Evolutionary conservation across 2,113 vertebrate species (phyloP), one percentile per base, ranked within the genome.

Genomic region (Sander vitreus): DNA sequence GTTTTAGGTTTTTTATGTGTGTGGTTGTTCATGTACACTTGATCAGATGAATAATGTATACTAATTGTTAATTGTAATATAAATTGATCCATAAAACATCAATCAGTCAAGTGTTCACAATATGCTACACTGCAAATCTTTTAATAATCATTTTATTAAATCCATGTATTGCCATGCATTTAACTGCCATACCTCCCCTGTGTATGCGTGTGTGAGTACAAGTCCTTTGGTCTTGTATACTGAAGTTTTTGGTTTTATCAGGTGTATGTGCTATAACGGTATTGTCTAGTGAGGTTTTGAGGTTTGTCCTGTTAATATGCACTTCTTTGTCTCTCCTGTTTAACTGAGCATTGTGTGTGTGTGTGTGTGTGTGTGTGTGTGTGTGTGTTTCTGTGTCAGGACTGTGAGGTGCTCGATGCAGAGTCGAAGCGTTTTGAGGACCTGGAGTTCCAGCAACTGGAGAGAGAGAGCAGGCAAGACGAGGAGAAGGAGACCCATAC

Each of bases 341-440:
- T 67, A 50, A 25, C 15, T 66, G 23, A 59, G 21, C 14, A 33
- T 76, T 64, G 8, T 59, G 30, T 73, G 4, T 33, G n/a, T n/a
- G n/a, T n/a, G n/a, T n/a, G n/a, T 59, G 5, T 86, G 23, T 59
- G 4, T 86, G 23, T 79, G 39, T n/a, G n/a, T n/a, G n/a, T n/a
- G n/a, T n/a, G n/a, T n/a, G n/a, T 78, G 66, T 71, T 63, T 81
- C 30, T 89, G 15, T 84, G 60, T 74, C 88, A 99, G 98, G 97
- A 98, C 90, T 96, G 96, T 4, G 98, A 99, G 83, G 89, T 95
- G 9, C 88, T 99, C 63, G 98, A 99, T 81, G 93, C 96, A 54
- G 97, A 99, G 93, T 97, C 96, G 8, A 99, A 98, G 91, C 96
- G 96, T 19, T 99, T 99, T 39, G 98, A 99, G 91, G 98, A 99